Evolutionary conservation across 2,888 invertebrate species (phyloP), one percentile per base, ranked within the genome.

Genomic region (Ormyrus pomaceus): DNA sequence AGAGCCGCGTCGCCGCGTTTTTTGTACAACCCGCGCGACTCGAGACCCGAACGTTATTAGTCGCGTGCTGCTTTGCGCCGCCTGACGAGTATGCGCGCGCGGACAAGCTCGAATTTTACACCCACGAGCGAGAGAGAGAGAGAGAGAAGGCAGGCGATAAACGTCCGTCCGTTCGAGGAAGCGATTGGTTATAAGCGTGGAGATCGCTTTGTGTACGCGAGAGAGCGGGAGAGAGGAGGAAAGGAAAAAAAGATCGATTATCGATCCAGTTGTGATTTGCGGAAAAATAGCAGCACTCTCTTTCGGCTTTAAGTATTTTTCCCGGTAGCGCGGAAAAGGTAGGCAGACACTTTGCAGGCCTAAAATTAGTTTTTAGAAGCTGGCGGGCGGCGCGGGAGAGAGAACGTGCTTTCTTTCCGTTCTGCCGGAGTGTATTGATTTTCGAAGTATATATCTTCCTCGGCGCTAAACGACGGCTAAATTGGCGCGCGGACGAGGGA

Each of bases 181-280:
- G 11, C 53, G 68, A 68, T 72, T 62, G 72, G 72, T 68, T 73
- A 11, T 68, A 59, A 59, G 56, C 53, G 59, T 11, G 56, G 48
- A 56, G 69, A 58, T 34, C 34, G 34, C 3, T 34, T 34, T 34
- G 48, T 46, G 56, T n/a, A 13, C 11, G 19, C 45, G 46, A 51
- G 51, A n/a, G 56, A n/a, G 13, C 53, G 51, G 1, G 65, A 64
- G 34, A 8, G 64, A 48, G 55, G 9, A 46, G 56, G 6, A 48
- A 70, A 58, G 13, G 13, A 48, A 45, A 13, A 2, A 48, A 48
- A 69, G 69, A 62, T 68, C 19, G 78, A 73, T 73, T 62, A 78
- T 78, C 72, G 78, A 78, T 78, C 78, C 50, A 10, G 10, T 62
- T 53, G 68, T 62, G 72, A 68, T 73, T 73, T 73, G 68, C 50